Percentiles rank a stretch among this genome's conserved stretches.
These are phyloP conservation scores for Chorisops tibialis DNA, from an alignment of 2,888 invertebrate genomes.

Conservation along the genomic window DNA sequence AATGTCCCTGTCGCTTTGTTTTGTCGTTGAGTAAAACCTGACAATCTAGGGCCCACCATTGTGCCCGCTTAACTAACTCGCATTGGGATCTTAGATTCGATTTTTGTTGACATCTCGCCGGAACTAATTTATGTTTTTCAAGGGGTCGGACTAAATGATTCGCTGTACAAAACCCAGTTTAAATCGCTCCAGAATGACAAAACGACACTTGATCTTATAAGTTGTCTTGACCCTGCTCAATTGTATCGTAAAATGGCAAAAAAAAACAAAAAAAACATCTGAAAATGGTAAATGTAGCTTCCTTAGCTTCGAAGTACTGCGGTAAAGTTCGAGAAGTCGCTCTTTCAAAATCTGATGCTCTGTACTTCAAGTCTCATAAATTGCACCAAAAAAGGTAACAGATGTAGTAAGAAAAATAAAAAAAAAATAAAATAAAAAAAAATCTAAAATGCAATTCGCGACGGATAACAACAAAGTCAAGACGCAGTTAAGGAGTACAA, in stretches of 20 bases:
- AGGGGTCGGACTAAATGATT: constrained; percentile 1
- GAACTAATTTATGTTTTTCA: constrained; percentile 13
- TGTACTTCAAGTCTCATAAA: not conserved
- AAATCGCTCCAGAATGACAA: not conserved
- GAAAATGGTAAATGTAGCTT: not conserved
- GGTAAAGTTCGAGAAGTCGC: too few relatives aligned
- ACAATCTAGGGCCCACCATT: not conserved
- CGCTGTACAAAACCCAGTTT: not conserved
- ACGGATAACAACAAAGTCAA: constrained; percentile 16
- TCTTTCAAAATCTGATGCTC: too few relatives aligned
- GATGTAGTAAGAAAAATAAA: not conserved
- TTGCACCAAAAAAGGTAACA: not conserved
- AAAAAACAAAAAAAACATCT: not conserved
- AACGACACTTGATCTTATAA: constrained; percentile 8
- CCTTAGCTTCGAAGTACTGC: too few relatives aligned
- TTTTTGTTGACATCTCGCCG: constrained; percentile 8
- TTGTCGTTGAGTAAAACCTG: constrained; percentile 4
- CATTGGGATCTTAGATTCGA: not conserved
- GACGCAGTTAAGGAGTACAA: constrained; percentile 19
- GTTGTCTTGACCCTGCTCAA: constrained; percentile 13
- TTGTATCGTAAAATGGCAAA: not conserved
- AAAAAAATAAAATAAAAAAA: not conserved
- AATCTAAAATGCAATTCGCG: constrained; percentile 5
- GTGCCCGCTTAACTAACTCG: too few relatives aligned
- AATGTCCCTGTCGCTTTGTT: constrained; percentile 13